Evolutionary conservation across 1,140 invertebrate genomes (phyloP).

Genomic region (Mycetomoellerius zeteki): DNA sequence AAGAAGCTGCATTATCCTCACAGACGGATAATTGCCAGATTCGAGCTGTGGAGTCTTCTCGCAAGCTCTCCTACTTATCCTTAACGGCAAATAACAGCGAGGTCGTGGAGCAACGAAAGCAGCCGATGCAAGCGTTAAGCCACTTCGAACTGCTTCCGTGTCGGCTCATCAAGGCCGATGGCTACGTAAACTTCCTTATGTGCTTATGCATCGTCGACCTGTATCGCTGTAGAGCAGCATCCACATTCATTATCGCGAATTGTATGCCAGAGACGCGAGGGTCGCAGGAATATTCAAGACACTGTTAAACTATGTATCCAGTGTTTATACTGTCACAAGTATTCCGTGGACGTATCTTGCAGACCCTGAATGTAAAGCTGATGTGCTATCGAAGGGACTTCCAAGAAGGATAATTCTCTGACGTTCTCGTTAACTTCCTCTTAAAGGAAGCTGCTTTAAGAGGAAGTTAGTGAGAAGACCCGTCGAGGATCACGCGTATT

Average conservation of each 20-base stretch:
- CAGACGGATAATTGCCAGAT: conserved; percentile 67
- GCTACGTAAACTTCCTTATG: conserved; percentile 64
- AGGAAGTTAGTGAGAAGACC: neutral
- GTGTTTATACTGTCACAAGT: conserved; percentile 4
- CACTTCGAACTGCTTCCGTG: conserved; percentile 41
- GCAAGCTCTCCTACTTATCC: neutral
- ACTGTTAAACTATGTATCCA: neutral
- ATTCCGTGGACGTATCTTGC: neutral
- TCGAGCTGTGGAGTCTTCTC: conserved; percentile 26
- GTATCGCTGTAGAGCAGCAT: conserved; percentile 4
- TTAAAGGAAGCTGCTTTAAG: neutral
- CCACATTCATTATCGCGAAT: neutral
- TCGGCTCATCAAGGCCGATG: conserved; percentile 67
- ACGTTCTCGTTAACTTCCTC: neutral
- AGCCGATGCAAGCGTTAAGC: conserved; percentile 37
- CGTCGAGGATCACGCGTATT: neutral
- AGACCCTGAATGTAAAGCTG: neutral
- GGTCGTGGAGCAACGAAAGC: neutral
- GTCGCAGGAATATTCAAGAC: conserved; percentile 4
- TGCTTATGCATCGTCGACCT: conserved; percentile 34
- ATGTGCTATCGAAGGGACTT: neutral
- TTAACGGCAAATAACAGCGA: conserved; percentile 36
- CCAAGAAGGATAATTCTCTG: neutral
- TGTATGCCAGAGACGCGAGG: neutral
- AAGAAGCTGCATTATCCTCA: conserved; percentile 66